These are phyloP conservation scores for Acheta domesticus DNA, from an alignment of 2,888 invertebrate genomes.

Conservation along the genomic window DNA sequence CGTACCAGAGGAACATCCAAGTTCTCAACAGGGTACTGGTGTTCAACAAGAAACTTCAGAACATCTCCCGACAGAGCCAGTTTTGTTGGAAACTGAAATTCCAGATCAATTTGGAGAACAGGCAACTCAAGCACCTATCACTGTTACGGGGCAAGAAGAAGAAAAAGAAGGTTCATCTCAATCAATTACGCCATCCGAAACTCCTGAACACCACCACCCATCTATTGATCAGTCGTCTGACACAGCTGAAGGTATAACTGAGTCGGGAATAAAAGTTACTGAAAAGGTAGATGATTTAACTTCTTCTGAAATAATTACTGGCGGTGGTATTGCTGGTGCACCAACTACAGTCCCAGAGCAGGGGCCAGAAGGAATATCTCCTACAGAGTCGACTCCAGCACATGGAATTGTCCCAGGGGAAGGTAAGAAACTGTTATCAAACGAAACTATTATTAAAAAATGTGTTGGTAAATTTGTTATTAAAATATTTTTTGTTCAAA, in stretches of 20 bases:
- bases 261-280: neutral
- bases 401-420: conserved; percentile 41
- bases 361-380: conserved; percentile 31
- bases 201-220: neutral
- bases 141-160: neutral
- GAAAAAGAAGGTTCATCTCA: neutral
- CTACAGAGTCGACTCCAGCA: conserved; percentile 27
- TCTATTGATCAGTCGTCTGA: too few relatives aligned
- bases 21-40: too few relatives aligned
- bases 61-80: too few relatives aligned
- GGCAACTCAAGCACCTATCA: too few relatives aligned
- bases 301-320: neutral
- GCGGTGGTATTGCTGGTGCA: neutral
- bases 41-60: too few relatives aligned
- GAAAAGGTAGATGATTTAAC: neutral
- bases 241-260: neutral
- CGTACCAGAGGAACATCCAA: too few relatives aligned
- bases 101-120: too few relatives aligned
- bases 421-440: conserved; percentile 35
- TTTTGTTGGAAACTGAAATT: too few relatives aligned
- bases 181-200: neutral
- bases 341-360: conserved; percentile 21
- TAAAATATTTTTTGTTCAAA: neutral
- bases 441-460: neutral
- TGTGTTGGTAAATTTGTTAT: neutral